phyloP scores from a whole-genome alignment of 23 tunicate genomes.

The Diplosoma virens region DNA sequence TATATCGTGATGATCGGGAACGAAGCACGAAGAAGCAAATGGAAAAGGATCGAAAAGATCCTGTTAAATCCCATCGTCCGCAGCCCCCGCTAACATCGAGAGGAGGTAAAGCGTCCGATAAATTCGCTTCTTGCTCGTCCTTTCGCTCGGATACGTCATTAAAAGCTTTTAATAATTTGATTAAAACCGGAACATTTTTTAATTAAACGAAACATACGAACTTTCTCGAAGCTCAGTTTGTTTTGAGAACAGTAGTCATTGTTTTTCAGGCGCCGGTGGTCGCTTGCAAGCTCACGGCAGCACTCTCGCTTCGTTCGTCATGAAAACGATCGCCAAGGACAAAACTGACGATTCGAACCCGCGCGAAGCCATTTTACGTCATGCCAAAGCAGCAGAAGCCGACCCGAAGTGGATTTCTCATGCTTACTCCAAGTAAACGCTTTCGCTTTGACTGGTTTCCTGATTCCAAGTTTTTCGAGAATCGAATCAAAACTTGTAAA shows the following conservation, averaged over 20 bases:
- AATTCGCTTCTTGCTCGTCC: no score
- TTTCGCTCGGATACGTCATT: no score
- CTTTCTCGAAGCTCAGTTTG: no score
- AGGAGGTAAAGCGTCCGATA: no score
- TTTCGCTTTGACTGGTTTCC: not conserved
- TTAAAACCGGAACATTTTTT: no score
- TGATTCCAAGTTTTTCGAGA: no score
- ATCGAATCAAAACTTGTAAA: no score
- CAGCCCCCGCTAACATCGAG: conserved; percentile 73
- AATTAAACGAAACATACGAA: no score
- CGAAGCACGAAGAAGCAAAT: conserved; percentile 77
- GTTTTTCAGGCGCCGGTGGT: conserved; percentile 87
- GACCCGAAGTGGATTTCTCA: conserved; percentile 80
- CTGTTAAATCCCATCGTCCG: conserved; percentile 81
- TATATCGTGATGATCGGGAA: conserved; percentile 92
- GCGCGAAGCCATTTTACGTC: conserved; percentile 80
- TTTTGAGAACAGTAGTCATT: no score
- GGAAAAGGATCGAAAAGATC: conserved; percentile 95
- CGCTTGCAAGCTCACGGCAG: conserved; percentile 90
- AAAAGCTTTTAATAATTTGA: no score
- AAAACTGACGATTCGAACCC: conserved; percentile 83
- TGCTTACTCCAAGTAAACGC: conserved; percentile 83
- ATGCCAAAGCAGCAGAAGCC: conserved; percentile 74
- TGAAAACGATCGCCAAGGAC: conserved; percentile 91
- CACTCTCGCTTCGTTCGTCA: conserved; percentile 85